Evolutionary conservation across 2,888 invertebrate genomes (phyloP).

Genomic region (Cephus runcator): DNA sequence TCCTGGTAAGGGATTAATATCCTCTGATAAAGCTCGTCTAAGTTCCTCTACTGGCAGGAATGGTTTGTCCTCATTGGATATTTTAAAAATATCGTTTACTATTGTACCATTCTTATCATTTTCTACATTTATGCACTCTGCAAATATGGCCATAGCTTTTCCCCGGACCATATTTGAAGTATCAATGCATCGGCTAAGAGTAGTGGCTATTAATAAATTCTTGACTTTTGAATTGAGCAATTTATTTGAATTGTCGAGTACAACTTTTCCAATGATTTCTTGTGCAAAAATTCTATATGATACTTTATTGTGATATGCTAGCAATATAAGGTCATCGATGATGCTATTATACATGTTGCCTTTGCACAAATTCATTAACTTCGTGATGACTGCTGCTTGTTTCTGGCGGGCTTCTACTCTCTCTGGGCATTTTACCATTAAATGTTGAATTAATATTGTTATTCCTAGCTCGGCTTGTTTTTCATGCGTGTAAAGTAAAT

Average conservation of each 20-base stretch:
- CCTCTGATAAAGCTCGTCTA: slow-evolving; percentile 8
- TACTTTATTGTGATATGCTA: slow-evolving; percentile 63
- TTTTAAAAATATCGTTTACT: slow-evolving; percentile 35
- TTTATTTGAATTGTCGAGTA: slow-evolving; percentile 44
- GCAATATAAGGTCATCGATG: slow-evolving; percentile 42
- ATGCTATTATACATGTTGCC: slow-evolving; percentile 28
- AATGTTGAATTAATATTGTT: slow-evolving; percentile 49
- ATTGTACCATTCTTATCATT: slow-evolving; percentile 23
- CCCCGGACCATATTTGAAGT: slow-evolving; percentile 71
- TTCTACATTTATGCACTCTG: slow-evolving; percentile 65
- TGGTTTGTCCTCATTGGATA: slow-evolving; percentile 26
- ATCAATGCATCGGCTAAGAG: slow-evolving; percentile 70
- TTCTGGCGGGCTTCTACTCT: slow-evolving; percentile 53
- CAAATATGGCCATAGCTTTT: slow-evolving; percentile 71
- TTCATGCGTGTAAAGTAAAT: slow-evolving; percentile 35
- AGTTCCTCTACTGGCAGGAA: slow-evolving; percentile 43
- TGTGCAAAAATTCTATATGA: slow-evolving; percentile 66
- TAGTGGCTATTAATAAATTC: slow-evolving; percentile 65
- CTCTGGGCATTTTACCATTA: slow-evolving; percentile 56
- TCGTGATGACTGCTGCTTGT: slow-evolving; percentile 51
- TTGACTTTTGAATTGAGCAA: slow-evolving; percentile 22
- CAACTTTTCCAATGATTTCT: slow-evolving; percentile 66
- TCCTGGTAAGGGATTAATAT: slow-evolving; percentile 54
- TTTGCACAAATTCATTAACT: slow-evolving; percentile 46
- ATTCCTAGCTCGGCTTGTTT: slow-evolving; percentile 41